A percentile compares a stretch with the other conserved stretches of the same genome.
phyloP scores from a whole-genome alignment of 2,113 vertebrate genomes.

The Notothenia coriiceps region DNA sequence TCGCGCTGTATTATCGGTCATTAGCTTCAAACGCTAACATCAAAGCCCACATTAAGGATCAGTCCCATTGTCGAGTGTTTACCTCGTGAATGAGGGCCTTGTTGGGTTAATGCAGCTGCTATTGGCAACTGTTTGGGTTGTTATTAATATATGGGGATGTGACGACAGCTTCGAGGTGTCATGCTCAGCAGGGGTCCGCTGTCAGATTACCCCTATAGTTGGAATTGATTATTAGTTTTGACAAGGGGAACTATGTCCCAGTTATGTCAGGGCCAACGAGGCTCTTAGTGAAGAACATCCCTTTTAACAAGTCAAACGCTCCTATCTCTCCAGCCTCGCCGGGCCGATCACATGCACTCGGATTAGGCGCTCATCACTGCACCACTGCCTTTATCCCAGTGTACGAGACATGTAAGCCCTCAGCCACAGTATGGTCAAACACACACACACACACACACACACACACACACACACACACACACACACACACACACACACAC shows the following conservation, averaged over 20 bases:
- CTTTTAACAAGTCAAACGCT: slow-evolving; percentile 82
- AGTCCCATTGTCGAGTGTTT: slow-evolving; percentile 56
- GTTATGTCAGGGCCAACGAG: slow-evolving; percentile 83
- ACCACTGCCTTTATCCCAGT: slow-evolving; percentile 61
- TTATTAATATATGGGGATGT: slow-evolving; percentile 66
- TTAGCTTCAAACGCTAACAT: slow-evolving; percentile 72
- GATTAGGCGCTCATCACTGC: slow-evolving; percentile 71
- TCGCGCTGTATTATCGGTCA: slow-evolving; percentile 53
- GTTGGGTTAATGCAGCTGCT: slow-evolving; percentile 56
- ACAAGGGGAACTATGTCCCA: slow-evolving; percentile 83
- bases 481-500: slow-evolving; percentile 14
- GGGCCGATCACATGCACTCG: slow-evolving; percentile 62
- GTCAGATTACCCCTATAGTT: slow-evolving; percentile 79
- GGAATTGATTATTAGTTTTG: slow-evolving; percentile 84
- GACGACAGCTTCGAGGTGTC: slow-evolving; percentile 62
- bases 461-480: background rate
- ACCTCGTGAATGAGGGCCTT: slow-evolving; percentile 23
- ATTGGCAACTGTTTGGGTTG: slow-evolving; percentile 62
- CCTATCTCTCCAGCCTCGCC: slow-evolving; percentile 65
- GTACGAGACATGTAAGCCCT: slow-evolving; percentile 55
- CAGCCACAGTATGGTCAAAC: slow-evolving; percentile 35
- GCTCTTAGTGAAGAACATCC: slow-evolving; percentile 79
- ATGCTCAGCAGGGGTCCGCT: slow-evolving; percentile 65
- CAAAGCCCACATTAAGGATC: slow-evolving; percentile 49
- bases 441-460: background rate